Evolutionary conservation across 2,797 vertebrate species (phyloP).

Genomic region (Propithecus perrieri): DNA sequence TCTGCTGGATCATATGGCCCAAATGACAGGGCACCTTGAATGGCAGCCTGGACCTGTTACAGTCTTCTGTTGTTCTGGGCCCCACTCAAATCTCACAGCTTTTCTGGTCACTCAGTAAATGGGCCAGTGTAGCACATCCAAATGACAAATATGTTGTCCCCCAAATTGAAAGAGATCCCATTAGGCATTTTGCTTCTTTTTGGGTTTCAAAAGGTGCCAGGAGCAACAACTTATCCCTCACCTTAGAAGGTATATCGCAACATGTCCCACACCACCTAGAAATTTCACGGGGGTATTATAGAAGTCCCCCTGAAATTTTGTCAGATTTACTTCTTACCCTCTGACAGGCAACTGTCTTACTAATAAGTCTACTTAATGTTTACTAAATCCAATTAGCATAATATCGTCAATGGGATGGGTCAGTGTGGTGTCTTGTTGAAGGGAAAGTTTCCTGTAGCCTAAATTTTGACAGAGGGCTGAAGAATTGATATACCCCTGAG

Average conservation of each 20-base stretch:
- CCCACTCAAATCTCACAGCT: background rate
- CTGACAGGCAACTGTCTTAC: background rate
- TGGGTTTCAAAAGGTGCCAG: background rate
- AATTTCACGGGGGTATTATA: background rate
- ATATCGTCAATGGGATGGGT: background rate
- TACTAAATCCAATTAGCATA: background rate
- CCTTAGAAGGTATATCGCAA: background rate
- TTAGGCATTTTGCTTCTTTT: background rate
- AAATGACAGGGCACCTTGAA: background rate
- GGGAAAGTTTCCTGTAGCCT: background rate
- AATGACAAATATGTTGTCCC: background rate
- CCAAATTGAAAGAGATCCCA: background rate
- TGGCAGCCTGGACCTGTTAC: background rate
- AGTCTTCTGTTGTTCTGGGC: background rate
- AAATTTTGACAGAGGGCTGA: background rate
- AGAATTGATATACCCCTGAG: background rate
- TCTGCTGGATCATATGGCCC: background rate
- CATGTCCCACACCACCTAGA: background rate
- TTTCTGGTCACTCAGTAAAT: background rate
- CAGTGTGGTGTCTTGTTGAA: background rate
- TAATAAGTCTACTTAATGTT: background rate
- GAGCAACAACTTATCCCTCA: background rate
- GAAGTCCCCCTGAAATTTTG: background rate
- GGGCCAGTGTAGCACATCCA: background rate
- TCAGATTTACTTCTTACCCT: background rate